Evolutionary conservation across 1,140 invertebrate genomes (phyloP).

Genomic region (Pseudomyrmex pallidus): DNA sequence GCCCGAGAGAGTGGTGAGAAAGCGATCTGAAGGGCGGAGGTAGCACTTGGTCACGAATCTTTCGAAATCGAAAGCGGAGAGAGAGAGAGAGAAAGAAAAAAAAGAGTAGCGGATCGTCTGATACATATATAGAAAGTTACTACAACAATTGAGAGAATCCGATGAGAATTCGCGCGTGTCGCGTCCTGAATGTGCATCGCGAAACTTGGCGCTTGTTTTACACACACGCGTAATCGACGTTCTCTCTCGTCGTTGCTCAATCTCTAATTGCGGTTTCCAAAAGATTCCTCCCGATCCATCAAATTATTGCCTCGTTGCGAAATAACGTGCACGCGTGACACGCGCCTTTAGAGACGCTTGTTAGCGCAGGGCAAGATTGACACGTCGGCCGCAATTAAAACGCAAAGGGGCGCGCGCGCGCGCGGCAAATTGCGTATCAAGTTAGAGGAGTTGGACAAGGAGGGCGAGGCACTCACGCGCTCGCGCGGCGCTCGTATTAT

Average conservation of each 20-base stretch:
- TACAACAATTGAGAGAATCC: not conserved
- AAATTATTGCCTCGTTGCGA: conserved; percentile 21
- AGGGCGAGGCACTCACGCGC: not conserved
- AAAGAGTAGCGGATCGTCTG: not conserved
- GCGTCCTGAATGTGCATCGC: not conserved
- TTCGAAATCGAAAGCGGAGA: conserved; percentile 2
- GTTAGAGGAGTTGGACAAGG: conserved; percentile 36
- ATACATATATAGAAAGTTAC: not conserved
- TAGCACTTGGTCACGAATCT: conserved; percentile 48
- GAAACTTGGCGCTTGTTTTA: not conserved
- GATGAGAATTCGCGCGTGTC: not conserved
- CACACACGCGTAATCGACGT: no score
- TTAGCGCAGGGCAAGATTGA: conserved; percentile 65
- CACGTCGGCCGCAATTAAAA: conserved; percentile 70
- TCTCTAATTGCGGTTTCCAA: not conserved
- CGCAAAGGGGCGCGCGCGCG: conserved; percentile 12
- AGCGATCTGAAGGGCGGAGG: conserved; percentile 32
- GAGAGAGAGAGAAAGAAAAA: not conserved
- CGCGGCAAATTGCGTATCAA: conserved; percentile 43
- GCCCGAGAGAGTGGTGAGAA: conserved; percentile 12
- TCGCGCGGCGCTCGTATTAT: conserved; percentile 55
- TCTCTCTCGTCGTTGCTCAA: not conserved
- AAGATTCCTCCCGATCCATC: not conserved
- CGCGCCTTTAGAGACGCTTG: conserved; percentile 49
- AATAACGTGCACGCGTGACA: conserved; percentile 55